phyloP scores from a whole-genome alignment of 2,113 vertebrate genomes.

The Scolopax mira region DNA sequence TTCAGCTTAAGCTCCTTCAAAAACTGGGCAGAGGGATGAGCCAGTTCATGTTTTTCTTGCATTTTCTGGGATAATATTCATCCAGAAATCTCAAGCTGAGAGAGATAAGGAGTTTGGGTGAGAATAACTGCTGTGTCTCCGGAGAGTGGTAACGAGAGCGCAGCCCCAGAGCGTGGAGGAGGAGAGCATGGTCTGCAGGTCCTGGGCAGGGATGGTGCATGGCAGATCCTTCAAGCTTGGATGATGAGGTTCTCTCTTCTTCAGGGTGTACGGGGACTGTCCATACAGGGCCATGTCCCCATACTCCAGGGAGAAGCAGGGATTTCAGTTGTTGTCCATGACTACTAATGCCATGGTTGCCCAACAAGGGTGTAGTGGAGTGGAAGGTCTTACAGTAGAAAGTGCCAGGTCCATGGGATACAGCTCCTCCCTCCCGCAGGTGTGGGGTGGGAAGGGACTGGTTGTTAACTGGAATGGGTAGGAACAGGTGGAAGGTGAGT shows the following conservation, averaged over 20 bases:
- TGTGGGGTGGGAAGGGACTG: background rate
- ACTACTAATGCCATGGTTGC: background rate
- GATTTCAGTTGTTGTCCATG: too few species aligned
- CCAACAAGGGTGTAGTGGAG: background rate
- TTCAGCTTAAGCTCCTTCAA: constrained; percentile 51
- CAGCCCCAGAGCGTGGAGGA: background rate
- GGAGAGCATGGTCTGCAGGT: background rate
- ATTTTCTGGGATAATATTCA: constrained; percentile 48
- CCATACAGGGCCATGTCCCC: too few species aligned
- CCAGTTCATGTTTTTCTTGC: constrained; percentile 52
- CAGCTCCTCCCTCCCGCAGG: background rate
- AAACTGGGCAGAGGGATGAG: constrained; percentile 42
- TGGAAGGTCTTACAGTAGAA: background rate
- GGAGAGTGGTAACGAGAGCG: background rate
- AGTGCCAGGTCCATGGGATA: background rate
- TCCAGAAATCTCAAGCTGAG: constrained; percentile 34
- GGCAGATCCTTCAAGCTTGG: background rate
- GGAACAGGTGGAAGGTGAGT: background rate
- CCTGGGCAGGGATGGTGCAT: background rate
- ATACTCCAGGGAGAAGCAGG: too few species aligned
- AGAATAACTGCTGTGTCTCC: background rate
- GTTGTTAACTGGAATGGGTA: background rate
- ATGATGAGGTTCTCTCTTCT: background rate
- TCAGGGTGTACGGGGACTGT: background rate
- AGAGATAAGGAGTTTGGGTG: constrained; percentile 34